Conservation (phyloP, 2,888 invertebrate genomes). For the Drosophila rellima region DNA sequence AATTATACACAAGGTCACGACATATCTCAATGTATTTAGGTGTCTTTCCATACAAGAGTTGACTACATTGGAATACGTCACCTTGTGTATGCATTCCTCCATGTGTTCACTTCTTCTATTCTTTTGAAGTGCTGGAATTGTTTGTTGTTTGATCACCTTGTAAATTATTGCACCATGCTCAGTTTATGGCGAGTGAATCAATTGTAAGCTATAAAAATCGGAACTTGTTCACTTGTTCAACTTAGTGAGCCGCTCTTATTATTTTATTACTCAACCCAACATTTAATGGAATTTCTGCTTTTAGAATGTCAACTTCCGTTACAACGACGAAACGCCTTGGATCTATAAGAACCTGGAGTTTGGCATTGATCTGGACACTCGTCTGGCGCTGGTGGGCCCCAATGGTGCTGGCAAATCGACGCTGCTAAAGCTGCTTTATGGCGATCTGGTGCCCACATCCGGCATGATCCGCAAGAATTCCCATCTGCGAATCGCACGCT, state of each 20-base stretch:
- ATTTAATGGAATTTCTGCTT: background rate
- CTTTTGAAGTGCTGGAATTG: no score
- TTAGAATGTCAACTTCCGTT: slow-evolving; percentile 97
- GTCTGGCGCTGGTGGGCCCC: slow-evolving; percentile 97
- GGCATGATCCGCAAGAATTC: slow-evolving; percentile 99
- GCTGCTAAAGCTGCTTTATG: slow-evolving; percentile 96
- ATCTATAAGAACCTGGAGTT: slow-evolving; percentile 99
- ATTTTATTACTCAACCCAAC: no score
- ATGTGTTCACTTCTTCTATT: background rate
- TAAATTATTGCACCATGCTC: no score
- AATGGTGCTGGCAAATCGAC: slow-evolving; percentile 99
- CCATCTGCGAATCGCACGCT: slow-evolving; percentile 98
- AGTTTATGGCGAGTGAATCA: no score
- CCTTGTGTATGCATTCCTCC: background rate
- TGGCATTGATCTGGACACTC: slow-evolving; percentile 98
- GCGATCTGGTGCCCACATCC: slow-evolving; percentile 96
- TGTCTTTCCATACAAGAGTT: no score
- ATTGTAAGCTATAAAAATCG: no score
- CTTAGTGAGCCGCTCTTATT: background rate
- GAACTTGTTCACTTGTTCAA: background rate
- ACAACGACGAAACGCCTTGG: slow-evolving; percentile 93
- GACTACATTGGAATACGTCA: background rate
- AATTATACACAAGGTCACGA: background rate
- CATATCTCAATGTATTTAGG: no score
- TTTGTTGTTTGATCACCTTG: no score